A percentile compares a stretch with the other conserved stretches of the same genome.
Evolutionary conservation across 1,140 invertebrate species (phyloP).

Genomic region (Helicoverpa armigera): DNA sequence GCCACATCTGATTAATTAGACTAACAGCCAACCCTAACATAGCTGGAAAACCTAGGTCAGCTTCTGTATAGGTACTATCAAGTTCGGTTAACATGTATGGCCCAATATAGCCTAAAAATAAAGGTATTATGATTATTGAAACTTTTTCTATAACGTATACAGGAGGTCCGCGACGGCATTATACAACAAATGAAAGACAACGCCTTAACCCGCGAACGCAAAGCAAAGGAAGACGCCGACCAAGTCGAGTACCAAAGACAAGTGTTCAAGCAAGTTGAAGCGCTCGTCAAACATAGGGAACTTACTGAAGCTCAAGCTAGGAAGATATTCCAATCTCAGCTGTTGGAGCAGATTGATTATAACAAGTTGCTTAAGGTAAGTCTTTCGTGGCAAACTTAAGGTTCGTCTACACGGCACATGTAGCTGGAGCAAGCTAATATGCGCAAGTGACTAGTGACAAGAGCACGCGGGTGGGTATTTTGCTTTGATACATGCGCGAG

Average conservation of each 20-base stretch:
- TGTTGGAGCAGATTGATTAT: slow-evolving; percentile 75
- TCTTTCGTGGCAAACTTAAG: neutral
- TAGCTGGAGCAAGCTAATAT: too few relatives aligned
- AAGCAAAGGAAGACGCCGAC: slow-evolving; percentile 64
- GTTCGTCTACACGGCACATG: too few relatives aligned
- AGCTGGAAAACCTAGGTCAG: too few relatives aligned
- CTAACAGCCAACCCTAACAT: too few relatives aligned
- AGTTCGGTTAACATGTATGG: too few relatives aligned
- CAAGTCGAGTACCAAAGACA: slow-evolving; percentile 73
- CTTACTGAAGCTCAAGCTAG: slow-evolving; percentile 66
- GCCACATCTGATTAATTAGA: too few relatives aligned
- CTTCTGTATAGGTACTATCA: too few relatives aligned
- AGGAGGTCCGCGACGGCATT: slow-evolving; percentile 75
- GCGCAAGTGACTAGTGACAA: too few relatives aligned
- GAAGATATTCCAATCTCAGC: slow-evolving; percentile 65
- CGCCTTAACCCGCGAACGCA: slow-evolving; percentile 54
- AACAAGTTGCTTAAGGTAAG: slow-evolving; percentile 75
- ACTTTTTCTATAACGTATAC: neutral
- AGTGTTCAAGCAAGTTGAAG: slow-evolving; percentile 61
- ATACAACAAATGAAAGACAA: slow-evolving; percentile 75
- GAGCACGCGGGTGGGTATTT: too few relatives aligned
- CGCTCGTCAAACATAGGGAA: slow-evolving; percentile 65
- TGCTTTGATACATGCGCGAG: too few relatives aligned
- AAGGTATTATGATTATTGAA: too few relatives aligned
- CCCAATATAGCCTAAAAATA: too few relatives aligned